Percentiles rank a stretch among this genome's conserved stretches.
Conservation (phyloP, 1,140 invertebrate genomes). For the Listronotus oregonensis region DNA sequence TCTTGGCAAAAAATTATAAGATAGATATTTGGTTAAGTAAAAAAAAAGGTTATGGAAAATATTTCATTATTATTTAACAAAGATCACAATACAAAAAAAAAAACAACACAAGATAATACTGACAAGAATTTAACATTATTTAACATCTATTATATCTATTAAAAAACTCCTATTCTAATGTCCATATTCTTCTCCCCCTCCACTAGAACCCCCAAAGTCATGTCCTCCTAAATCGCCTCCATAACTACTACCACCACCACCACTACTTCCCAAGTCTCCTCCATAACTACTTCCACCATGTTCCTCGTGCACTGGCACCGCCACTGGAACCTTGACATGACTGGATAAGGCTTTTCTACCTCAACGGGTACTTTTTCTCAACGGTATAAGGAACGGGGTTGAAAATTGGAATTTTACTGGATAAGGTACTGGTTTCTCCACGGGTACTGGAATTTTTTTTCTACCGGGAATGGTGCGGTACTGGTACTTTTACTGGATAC, state of each 20-base stretch:
- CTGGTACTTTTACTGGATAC: conserved; percentile 64
- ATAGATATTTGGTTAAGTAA: conserved; percentile 7
- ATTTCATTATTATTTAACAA: conserved; percentile 41
- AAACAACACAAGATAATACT: conserved; percentile 62
- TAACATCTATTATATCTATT: conserved; percentile 59
- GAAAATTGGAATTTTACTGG: conserved; percentile 68
- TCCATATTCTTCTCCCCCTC: conserved; percentile 16
- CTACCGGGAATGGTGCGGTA: conserved; percentile 63
- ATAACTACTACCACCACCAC: conserved; percentile 41
- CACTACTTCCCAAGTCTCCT: conserved; percentile 45
- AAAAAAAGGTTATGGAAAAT: not conserved
- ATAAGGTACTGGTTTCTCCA: conserved; percentile 69
- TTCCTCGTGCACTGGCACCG: conserved; percentile 61
- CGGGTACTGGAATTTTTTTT: conserved; percentile 63
- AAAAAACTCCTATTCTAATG: conserved; percentile 9
- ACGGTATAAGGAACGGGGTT: conserved; percentile 69
- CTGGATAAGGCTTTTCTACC: conserved; percentile 62
- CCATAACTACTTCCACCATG: conserved; percentile 40
- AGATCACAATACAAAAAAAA: conserved; percentile 47
- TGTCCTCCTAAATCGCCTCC: conserved; percentile 31
- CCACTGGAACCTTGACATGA: conserved; percentile 72
- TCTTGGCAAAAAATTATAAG: no score
- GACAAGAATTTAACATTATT: conserved; percentile 55
- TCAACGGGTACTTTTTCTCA: conserved; percentile 68
- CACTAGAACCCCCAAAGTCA: conserved; percentile 36